Evolutionary conservation across 2,888 invertebrate genomes (phyloP).

Genomic region (Argyresthia goedartella): DNA sequence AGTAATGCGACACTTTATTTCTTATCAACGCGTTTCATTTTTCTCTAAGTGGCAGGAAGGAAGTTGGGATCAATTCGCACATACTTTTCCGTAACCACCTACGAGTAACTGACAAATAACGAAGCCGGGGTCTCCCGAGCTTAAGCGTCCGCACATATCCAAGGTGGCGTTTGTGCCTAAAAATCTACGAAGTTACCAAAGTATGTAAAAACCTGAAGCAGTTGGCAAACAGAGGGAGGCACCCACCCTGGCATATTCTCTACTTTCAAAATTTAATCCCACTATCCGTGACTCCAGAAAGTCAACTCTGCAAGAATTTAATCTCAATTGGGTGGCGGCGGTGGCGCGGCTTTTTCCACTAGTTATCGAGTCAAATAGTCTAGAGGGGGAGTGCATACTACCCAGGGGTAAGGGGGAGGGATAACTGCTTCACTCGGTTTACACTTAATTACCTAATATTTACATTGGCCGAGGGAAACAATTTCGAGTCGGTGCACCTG

Average conservation of each 20-base stretch:
- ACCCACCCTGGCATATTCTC: too few relatives aligned
- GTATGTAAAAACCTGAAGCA: too few relatives aligned
- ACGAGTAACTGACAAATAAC: too few relatives aligned
- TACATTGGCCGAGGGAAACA: slow-evolving; percentile 55
- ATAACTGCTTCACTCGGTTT: slow-evolving; percentile 39
- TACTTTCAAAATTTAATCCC: slow-evolving; percentile 1
- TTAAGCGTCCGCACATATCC: too few relatives aligned
- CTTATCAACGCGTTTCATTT: too few relatives aligned
- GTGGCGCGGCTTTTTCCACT: slow-evolving; percentile 25
- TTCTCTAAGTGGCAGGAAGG: too few relatives aligned
- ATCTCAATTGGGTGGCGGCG: slow-evolving; percentile 10
- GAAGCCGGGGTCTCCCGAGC: too few relatives aligned
- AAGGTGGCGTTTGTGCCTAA: too few relatives aligned
- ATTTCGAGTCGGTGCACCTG: slow-evolving; percentile 52
- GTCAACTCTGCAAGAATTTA: slow-evolving; percentile 4
- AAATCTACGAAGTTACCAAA: too few relatives aligned
- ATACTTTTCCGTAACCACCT: too few relatives aligned
- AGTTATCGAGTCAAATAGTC: slow-evolving; percentile 28
- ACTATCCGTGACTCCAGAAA: neutral
- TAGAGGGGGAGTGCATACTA: slow-evolving; percentile 2
- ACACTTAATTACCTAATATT: slow-evolving; percentile 69
- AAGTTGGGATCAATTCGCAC: too few relatives aligned
- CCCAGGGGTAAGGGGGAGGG: slow-evolving; percentile 14
- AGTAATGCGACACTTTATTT: neutral
- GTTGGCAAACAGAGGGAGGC: too few relatives aligned